Evolutionary conservation across 2,113 vertebrate species (phyloP).

Genomic region (Gallinago jamesoni): DNA sequence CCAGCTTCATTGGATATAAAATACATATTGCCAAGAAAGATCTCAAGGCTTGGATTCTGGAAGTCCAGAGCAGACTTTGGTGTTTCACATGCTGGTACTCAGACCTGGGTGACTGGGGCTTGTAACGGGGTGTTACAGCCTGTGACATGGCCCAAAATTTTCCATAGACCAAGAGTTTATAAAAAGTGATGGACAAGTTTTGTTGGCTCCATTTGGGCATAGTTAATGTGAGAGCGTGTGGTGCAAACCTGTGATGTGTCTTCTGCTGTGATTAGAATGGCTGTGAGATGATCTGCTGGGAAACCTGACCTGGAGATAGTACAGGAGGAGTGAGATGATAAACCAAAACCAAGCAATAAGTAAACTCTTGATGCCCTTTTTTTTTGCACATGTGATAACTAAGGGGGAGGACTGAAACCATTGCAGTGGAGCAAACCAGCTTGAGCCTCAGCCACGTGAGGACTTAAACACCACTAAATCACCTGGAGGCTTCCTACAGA

Average conservation of each 20-base stretch:
- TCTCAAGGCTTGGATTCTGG: neutral
- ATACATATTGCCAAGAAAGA: neutral
- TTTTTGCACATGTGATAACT: neutral
- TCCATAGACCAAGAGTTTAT: neutral
- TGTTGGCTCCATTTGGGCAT: rapidly evolving
- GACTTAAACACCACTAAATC: neutral
- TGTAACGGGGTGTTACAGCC: rapidly evolving
- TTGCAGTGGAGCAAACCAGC: neutral
- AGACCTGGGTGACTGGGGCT: neutral
- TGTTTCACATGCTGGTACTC: neutral
- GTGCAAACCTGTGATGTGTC: neutral
- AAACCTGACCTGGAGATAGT: neutral
- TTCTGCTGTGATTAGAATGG: neutral
- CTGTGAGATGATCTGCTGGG: neutral
- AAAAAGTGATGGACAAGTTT: neutral
- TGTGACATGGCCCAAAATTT: neutral
- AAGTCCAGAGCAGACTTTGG: neutral
- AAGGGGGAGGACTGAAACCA: neutral
- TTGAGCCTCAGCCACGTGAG: neutral
- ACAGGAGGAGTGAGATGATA: neutral
- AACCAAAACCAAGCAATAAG: neutral
- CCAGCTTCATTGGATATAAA: neutral
- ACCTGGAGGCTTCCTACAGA: neutral
- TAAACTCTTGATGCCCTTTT: neutral
- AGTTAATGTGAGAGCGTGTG: neutral